Evolutionary conservation across 2,888 invertebrate species (phyloP).

Genomic region (Mesorhabditis spiculigera): DNA sequence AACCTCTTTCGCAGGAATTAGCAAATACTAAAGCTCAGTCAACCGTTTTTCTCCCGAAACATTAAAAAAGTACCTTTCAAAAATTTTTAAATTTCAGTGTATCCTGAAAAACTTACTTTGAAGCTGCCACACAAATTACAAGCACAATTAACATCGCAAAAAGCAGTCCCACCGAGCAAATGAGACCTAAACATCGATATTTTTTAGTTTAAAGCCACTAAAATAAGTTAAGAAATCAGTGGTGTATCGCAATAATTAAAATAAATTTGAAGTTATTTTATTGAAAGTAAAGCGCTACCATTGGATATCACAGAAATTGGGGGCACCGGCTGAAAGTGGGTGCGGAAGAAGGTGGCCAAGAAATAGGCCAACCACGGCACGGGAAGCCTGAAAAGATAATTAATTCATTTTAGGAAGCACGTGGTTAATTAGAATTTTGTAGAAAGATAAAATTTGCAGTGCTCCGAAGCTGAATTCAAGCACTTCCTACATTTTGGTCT

Average conservation of each 20-base stretch:
- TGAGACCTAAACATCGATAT: slow-evolving; percentile 11
- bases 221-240: not conserved
- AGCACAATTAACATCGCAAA: slow-evolving; percentile 81
- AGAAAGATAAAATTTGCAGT: not conserved
- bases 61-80: too few species aligned
- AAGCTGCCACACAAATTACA: slow-evolving; percentile 53
- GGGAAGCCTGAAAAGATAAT: slow-evolving; percentile 71
- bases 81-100: slow-evolving; percentile 5
- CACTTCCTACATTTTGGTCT: too few species aligned
- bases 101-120: slow-evolving; percentile 26
- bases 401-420: not conserved
- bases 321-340: slow-evolving; percentile 18
- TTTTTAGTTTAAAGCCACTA: not conserved
- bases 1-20: too few species aligned
- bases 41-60: too few species aligned
- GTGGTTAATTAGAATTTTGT: not conserved
- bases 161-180: slow-evolving; percentile 91
- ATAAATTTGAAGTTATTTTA: slow-evolving; percentile 28
- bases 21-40: too few species aligned
- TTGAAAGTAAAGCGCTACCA: slow-evolving; percentile 17
- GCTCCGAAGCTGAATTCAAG: too few species aligned
- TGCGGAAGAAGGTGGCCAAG: slow-evolving; percentile 70
- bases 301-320: slow-evolving; percentile 42
- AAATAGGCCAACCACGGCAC: slow-evolving; percentile 94
- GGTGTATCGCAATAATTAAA: not conserved